phyloP scores from a whole-genome alignment of 2,113 vertebrate species.

The Neopipo cinnamomea region DNA sequence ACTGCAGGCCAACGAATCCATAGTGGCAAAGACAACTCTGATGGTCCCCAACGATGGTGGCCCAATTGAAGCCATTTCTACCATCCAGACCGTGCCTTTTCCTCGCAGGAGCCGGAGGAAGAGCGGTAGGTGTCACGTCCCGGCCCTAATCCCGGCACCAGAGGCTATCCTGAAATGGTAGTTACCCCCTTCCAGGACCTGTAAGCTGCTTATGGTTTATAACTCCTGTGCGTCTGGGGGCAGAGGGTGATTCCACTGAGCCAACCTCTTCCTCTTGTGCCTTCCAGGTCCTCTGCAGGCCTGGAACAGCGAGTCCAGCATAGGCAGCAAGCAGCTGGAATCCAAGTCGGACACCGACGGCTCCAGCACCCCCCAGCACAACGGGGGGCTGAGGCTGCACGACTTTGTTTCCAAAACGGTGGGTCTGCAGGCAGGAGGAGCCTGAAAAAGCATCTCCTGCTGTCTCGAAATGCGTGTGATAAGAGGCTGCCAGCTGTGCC shows the following conservation, averaged over 20 bases:
- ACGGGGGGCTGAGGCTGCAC: constrained; percentile 81
- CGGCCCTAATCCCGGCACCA: neutral
- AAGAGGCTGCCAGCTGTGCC: neutral
- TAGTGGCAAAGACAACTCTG: constrained; percentile 92
- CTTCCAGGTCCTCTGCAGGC: constrained; percentile 80
- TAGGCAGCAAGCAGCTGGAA: constrained; percentile 75
- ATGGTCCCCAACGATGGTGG: constrained; percentile 89
- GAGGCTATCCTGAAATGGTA: neutral
- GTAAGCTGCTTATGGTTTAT: neutral
- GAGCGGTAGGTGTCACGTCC: constrained; percentile 73
- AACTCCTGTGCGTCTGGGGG: neutral
- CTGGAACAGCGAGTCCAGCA: constrained; percentile 85
- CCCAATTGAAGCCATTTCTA: constrained; percentile 91
- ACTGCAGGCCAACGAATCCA: constrained; percentile 87
- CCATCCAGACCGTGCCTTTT: constrained; percentile 89
- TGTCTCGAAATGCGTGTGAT: neutral
- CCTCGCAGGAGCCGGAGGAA: constrained; percentile 83
- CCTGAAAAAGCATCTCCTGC: neutral
- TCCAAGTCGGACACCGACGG: constrained; percentile 50
- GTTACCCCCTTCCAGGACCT: neutral
- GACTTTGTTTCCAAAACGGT: constrained; percentile 97
- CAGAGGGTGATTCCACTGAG: neutral
- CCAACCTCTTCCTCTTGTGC: neutral
- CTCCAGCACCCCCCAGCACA: constrained; percentile 81
- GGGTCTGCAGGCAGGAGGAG: neutral